Base-by-base conservation (phyloP, 92 coral and sea anemone genomes). In the Actinostola sp. region DNA sequence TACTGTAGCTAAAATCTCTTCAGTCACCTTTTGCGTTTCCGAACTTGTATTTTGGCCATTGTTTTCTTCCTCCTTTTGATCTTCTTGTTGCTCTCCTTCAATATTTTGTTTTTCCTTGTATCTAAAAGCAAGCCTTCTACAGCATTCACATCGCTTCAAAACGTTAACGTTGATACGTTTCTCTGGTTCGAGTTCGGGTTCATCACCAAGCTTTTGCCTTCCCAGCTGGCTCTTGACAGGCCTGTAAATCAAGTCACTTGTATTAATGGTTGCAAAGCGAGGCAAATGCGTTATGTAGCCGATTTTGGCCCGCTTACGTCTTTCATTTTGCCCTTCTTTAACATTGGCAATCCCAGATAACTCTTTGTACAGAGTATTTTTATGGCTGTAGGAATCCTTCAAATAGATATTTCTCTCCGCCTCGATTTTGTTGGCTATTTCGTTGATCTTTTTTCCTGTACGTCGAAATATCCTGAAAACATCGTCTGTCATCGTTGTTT, bases 391-490 rank as follows among this genome's bases (percentile, higher is more conserved):
- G 10, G 88, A 80, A 14, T 89, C 84, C 73, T 91, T 87, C 35
- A 91, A 41, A 55, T 80, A 91, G 0, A 66, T 58, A 17, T 68
- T 72, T 8, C 92, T 70, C 58, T 91, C 92, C 32, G 54, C 75
- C 49, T 91, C 93, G 34, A 88, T 84, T 33, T 84, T 89, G 34
- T 55, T 69, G 24, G 65, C 66, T 16, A 91, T 91, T 60, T 68
- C 66, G 21, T 79, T 61, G 41, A 90, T 81, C 30, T 88, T 80
- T 55, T 79, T 77, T 34, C 86, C 89, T 14, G 97, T 84, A 71
- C 83, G 76, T 13, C 97, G 87, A 63, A 87, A 91, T 59, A 91
- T 91, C 28, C 97, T 77, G 46, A 91, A 91, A 17, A 91, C 97
- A 30, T 90, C 92, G 34, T 91, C 97, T 9, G 75, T 85, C 88